Evolutionary conservation across 1,140 invertebrate species (phyloP), one percentile per base, ranked within the genome.

Genomic region (Hetaerina americana): DNA sequence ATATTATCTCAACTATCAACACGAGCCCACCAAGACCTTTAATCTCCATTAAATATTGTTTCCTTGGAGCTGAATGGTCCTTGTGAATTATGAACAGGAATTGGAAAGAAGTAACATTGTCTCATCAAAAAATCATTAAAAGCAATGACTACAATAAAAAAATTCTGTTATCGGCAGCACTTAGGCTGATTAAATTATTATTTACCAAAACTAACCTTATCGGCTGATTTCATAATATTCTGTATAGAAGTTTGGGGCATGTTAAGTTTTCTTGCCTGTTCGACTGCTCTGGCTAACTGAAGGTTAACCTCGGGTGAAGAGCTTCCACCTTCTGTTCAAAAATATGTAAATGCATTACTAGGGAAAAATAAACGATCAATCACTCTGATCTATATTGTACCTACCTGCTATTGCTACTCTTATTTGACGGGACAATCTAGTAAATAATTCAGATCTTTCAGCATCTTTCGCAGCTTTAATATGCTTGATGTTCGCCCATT

Each of bases 401-500:
- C 26, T 68, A 68, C 67, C 67, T 26, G n/a, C 27, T 18, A 68
- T 68, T 25, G 67, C 67, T 15, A 68, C 12, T 2, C 27, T 10
- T 24, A 68, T 68, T 24, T 68, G 67, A 3, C 25, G 49, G n/a
- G 70, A 26, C 68, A 76, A 73, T 70, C 75, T 77, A 8, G 66
- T 49, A 27, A 72, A 70, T n/a, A 75, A 29, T 25, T 73, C 73
- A 18, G 72, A 28, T 75, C 75, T 80, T 68, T 78, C 68, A 29
- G 57, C 66, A 75, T 82, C 81, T 72, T 81, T 82, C 0, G 76
- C 75, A 24, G 70, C 75, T 77, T 82, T 82, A 0, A 76, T 75
- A 66, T 81, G 79, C 57, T 75, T 77, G 25, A 82, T 81, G 74
- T 82, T 82, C 40, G 79, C 78, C 81, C 81, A 82, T 75, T 82